A percentile compares a stretch with the other conserved stretches of the same genome.
phyloP scores from a whole-genome alignment of 2,797 vertebrate species.

The Bucorvus abyssinicus region DNA sequence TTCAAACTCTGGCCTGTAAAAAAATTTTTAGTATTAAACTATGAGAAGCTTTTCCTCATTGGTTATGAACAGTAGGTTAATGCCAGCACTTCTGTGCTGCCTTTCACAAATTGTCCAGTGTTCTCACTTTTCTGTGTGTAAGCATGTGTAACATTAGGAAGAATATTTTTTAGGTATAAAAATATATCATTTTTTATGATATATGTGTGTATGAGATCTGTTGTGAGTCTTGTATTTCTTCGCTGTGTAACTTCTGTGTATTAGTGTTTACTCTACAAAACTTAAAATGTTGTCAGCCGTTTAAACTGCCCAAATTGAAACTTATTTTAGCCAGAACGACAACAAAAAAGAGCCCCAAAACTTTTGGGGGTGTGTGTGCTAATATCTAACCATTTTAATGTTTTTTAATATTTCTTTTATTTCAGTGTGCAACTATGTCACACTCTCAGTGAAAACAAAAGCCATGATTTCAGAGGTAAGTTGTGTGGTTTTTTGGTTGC shows the following conservation, averaged over 20 bases:
- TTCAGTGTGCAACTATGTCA: conserved; percentile 92
- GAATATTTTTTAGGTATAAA: background rate
- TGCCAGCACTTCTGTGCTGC: background rate
- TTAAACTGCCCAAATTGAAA: background rate
- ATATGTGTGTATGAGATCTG: rapidly evolving
- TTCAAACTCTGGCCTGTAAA: too few relatives aligned
- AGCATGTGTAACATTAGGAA: background rate
- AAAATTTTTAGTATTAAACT: too few relatives aligned
- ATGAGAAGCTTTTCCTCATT: background rate
- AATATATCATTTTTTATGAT: background rate
- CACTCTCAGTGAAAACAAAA: conserved; percentile 86
- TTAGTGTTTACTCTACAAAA: background rate
- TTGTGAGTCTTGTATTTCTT: background rate
- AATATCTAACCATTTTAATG: background rate
- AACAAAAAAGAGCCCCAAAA: background rate
- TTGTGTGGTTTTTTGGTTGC: background rate
- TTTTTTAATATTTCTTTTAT: conserved; percentile 1
- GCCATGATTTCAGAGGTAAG: conserved; percentile 89
- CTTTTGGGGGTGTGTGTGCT: background rate
- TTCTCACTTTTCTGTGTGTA: background rate
- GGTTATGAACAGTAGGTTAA: background rate
- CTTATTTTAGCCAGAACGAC: background rate
- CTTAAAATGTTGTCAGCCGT: background rate
- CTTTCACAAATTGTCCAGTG: background rate
- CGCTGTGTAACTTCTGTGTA: background rate